Evolutionary conservation across 2,113 vertebrate species (phyloP).

Genomic region (Poeciliopsis turrubarensis): DNA sequence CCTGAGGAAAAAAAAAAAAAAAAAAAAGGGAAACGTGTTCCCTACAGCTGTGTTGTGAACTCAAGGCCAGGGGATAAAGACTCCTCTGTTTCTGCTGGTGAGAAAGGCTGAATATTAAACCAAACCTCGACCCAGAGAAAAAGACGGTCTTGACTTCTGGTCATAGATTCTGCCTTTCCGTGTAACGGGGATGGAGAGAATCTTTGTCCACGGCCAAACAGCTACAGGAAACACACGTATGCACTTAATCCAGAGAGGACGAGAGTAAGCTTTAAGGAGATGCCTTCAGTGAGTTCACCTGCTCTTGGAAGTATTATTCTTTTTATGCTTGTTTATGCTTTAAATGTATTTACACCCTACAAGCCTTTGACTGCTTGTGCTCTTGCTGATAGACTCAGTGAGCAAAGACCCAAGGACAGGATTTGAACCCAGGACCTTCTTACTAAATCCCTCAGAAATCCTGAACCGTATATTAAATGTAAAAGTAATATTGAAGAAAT

Average conservation of each 20-base stretch:
- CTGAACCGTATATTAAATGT: no score
- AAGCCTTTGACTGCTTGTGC: constrained; percentile 10
- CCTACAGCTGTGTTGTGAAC: constrained; percentile 59
- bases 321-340: constrained; percentile 36
- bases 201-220: constrained; percentile 57
- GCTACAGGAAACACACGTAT: constrained; percentile 62
- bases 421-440: no score
- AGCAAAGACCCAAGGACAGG: no score
- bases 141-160: constrained; percentile 10
- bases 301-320: constrained; percentile 22
- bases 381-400: constrained; percentile 9
- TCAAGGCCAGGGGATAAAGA: constrained; percentile 38
- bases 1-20: constrained; percentile 29
- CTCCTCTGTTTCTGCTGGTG: constrained; percentile 28
- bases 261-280: constrained; percentile 38
- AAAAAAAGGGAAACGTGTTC: constrained; percentile 35
- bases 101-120: constrained; percentile 46
- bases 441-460: constrained; percentile 10
- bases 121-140: constrained; percentile 7
- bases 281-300: constrained; percentile 44
- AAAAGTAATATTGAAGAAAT: no score
- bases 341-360: constrained; percentile 9
- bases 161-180: constrained; percentile 54
- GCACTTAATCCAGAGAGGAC: constrained; percentile 44
- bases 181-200: constrained; percentile 40